Percentiles rank a stretch among this genome's conserved stretches.
Evolutionary conservation across 2,797 vertebrate genomes (phyloP).

Genomic region (Lacerta bilineata): DNA sequence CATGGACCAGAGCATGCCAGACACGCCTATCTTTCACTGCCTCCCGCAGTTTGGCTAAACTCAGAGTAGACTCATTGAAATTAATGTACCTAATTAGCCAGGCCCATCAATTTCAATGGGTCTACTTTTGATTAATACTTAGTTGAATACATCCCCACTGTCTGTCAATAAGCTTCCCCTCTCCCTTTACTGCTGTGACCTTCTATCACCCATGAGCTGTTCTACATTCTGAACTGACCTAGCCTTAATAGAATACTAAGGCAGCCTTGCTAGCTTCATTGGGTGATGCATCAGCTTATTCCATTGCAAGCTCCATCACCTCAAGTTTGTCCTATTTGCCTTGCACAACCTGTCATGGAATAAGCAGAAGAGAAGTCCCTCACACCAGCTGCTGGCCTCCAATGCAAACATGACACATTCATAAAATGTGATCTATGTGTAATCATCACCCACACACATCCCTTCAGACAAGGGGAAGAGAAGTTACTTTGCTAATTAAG

Average conservation of each 20-base stretch:
- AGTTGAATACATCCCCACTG: background rate
- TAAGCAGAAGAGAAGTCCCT: constrained; percentile 49
- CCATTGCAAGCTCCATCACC: constrained; percentile 38
- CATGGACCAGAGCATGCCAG: too few relatives aligned
- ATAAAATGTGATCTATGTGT: constrained; percentile 71
- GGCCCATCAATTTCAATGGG: too few relatives aligned
- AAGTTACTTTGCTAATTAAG: constrained; percentile 75
- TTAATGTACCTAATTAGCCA: too few relatives aligned
- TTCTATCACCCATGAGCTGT: background rate
- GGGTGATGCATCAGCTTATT: constrained; percentile 4
- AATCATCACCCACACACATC: constrained; percentile 48
- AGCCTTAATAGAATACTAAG: background rate
- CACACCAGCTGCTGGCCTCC: constrained; percentile 34
- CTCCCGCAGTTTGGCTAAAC: too few relatives aligned
- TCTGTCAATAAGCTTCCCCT: background rate
- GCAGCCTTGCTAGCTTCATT: background rate
- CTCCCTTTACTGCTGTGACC: rapidly evolving
- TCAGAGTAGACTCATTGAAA: too few relatives aligned
- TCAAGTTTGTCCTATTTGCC: constrained; percentile 42
- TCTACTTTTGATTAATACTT: too few relatives aligned
- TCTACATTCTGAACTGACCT: background rate
- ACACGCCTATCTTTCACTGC: too few relatives aligned
- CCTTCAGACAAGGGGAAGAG: constrained; percentile 60
- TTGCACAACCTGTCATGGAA: constrained; percentile 52
- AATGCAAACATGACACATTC: constrained; percentile 58